Base-by-base conservation (phyloP, 2,797 vertebrate genomes). In the Oophaga sylvatica region DNA sequence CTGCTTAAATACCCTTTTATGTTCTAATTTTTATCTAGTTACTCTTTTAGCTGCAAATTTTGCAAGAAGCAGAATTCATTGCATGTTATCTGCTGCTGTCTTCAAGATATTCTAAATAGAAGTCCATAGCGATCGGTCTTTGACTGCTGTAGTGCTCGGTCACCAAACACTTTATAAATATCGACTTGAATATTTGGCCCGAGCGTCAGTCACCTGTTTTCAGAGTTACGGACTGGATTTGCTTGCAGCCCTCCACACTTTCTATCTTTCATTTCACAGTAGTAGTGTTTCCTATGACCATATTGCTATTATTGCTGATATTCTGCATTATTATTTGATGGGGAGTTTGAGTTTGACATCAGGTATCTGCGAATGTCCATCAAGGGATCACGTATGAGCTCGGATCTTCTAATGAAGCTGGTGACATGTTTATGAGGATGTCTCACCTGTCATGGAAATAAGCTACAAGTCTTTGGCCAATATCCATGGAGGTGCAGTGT, bases 111-210 rank as follows among this genome's bases (percentile, higher is more conserved):
- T 48, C 19, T 17, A 31, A 7, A 31, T 31, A 31, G 0, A 22
- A 15, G 35, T 9, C 16, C 15, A 8, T 35, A 53, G 2, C 68
- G 7, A 11, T 73, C 70, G 22, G 70, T 45, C 70, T 20, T 73
- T 73, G 73, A 45, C 73, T n/a, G 19, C 73, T 5, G 9, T 22
- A 75, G 13, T 48, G 71, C 41, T 48, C 10, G 10, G 10, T 4
- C 4, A 12, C 41, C 45, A n/a, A 73, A 22, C 73, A 76, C 45
- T 48, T 76, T 76, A 76, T 53, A 53, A 76, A 76, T 76, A 76
- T 53, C 73, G 5, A 22, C 9, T n/a, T 13, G 20, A 76, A n/a
- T 76, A 6, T 76, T 76, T 76, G 73, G 73, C 41, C 41, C 4
- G 11, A 19, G 19, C n/a, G 13, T 53, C 20, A 3, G 20, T 76